Evolutionary conservation across 1,140 invertebrate genomes (phyloP), one percentile per base, ranked within the genome.

Genomic region (Platyura marginata): DNA sequence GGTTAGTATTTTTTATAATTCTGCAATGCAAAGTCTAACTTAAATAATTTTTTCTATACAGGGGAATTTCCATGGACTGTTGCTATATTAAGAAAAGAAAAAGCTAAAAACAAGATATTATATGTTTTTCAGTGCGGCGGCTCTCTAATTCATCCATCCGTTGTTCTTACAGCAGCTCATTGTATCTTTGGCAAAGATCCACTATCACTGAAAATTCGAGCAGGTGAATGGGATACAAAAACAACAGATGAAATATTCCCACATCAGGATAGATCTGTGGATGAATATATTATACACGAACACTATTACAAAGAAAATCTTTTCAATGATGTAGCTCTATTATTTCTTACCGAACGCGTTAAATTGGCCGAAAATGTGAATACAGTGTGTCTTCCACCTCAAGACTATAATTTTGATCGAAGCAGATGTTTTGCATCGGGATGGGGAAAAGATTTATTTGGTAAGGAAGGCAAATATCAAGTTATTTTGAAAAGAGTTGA

Each of bases 71-170:
- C 80, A 0, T 84, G 79, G 79, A 81, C 81, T 78, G 73, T 78
- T 0, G 80, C 80, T 0, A 64, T 86, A 23, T 59, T 85, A 4
- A 69, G 78, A 49, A 46, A 49, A 0, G 57, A 73, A 3, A 63
- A 68, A 11, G 56, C 61, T 1, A 58, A 64, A 2, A 49, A 63
- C 0, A 56, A 69, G 45, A 68, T 67, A 46, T 53, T 74, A 11
- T 75, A 75, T 47, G 67, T 77, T 9, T 81, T 83, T 53, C 70
- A 81, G 41, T 84, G 81, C 42, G 83, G 82, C 0, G 83, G 77
- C 1, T 72, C 81, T 6, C 59, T 88, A 3, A 81, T 88, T 46
- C 75, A 81, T 48, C 69, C 70, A 38, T 38, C 16, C 10, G 36
- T 77, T 1, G 76, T 84, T 0, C 52, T 86, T 4, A 87, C 81